Percentiles rank a stretch among this genome's conserved stretches.
These are phyloP conservation scores for Enteromius mattozi DNA, from an alignment of 2,797 vertebrate genomes.

Conservation along the genomic window DNA sequence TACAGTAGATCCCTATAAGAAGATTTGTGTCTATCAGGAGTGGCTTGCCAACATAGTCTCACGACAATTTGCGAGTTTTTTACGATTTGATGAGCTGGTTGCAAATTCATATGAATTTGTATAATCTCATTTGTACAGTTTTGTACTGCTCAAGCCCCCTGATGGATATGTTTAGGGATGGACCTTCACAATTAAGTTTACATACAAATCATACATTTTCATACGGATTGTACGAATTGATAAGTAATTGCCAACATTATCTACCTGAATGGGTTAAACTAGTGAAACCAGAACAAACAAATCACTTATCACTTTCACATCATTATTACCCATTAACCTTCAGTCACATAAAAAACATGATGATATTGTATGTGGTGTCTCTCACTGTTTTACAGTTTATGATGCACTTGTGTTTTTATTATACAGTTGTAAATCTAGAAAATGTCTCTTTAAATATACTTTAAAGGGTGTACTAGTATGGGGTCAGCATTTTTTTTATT, in stretches of 20 bases:
- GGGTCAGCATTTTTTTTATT: neutral
- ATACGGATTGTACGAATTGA: neutral
- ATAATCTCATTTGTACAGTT: neutral
- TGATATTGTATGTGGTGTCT: neutral
- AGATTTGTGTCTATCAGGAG: neutral
- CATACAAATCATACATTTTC: neutral
- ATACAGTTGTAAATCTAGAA: neutral
- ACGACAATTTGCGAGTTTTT: conserved; percentile 9
- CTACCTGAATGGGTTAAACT: neutral
- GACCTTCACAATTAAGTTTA: neutral
- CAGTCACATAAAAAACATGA: neutral
- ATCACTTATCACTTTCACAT: neutral
- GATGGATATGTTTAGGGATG: neutral
- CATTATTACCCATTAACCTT: conserved; percentile 16
- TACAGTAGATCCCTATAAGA: neutral
- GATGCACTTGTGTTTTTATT: neutral
- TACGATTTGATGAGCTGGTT: neutral
- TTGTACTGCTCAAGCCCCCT: neutral
- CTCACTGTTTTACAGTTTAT: neutral
- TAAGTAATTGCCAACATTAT: too few species aligned
- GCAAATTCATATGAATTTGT: neutral
- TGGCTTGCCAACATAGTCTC: neutral
- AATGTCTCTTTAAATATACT: neutral
- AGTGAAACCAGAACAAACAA: neutral
- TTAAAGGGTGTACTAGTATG: too few species aligned